These are phyloP conservation scores for Stratiomys singularior DNA, from an alignment of 2,888 invertebrate genomes.

Conservation along the genomic window DNA sequence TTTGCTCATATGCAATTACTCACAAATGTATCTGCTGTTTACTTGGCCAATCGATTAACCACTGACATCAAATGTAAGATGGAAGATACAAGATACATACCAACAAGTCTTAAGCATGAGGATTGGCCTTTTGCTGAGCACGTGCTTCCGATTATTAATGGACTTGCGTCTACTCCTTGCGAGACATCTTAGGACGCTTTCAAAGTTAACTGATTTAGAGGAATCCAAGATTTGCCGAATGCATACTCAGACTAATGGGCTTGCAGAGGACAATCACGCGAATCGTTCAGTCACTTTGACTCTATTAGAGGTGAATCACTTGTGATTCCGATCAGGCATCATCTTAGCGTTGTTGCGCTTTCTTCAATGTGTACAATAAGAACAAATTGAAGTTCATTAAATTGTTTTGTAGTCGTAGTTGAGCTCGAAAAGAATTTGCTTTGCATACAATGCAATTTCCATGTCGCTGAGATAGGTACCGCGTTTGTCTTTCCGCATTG, in stretches of 20 bases:
- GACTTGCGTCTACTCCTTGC: neutral
- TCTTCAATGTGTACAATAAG: neutral
- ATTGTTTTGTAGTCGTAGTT: conserved; percentile 1
- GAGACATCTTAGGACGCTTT: conserved; percentile 17
- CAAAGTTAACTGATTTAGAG: conserved; percentile 12
- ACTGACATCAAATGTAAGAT: neutral
- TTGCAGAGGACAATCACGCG: conserved; percentile 36
- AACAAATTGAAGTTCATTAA: conserved; percentile 38
- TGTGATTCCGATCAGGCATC: conserved; percentile 36
- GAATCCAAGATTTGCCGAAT: conserved; percentile 34
- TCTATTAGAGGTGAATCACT: conserved; percentile 22
- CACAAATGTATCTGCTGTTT: neutral
- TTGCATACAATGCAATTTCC: conserved; percentile 40
- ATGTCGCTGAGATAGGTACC: conserved; percentile 19
- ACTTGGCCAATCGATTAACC: neutral
- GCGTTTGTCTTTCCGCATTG: conserved; percentile 34
- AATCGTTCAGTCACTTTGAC: conserved; percentile 9
- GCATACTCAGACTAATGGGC: conserved; percentile 38
- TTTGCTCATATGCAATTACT: no score
- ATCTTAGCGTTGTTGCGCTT: neutral
- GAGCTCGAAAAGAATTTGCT: conserved; percentile 10
- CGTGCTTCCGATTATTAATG: conserved; percentile 43
- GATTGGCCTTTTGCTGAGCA: conserved; percentile 20
- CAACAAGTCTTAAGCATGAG: neutral
- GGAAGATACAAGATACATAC: conserved; percentile 7